Evolutionary conservation across 2,113 vertebrate genomes (phyloP), one percentile per base, ranked within the genome.

Genomic region (Cichladusa arquata): DNA sequence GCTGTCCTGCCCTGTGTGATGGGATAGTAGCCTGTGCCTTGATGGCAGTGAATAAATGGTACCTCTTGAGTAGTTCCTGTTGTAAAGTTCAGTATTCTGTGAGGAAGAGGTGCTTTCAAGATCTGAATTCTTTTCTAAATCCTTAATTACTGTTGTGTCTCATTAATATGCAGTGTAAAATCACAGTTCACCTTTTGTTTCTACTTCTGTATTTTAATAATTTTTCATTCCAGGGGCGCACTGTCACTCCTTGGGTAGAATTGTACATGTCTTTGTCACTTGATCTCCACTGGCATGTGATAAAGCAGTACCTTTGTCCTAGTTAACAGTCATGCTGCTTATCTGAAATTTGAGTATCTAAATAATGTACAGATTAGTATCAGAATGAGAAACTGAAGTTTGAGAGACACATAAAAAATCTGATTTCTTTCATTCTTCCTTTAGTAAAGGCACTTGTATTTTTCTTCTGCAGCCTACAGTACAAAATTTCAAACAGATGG

Each of bases 401-500:
- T 70, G 60, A 81, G 29, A 70, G 1, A 65, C 5, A 19, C 14
- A 10, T 36, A 44, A 78, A 80, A 69, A 81, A 53, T 60, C 8
- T 1, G 0, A 16, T 71, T 40, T 87, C 25, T 51, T 60, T 60
- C 17, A 3, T 87, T 81, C 20, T 86, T 13, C 40, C 62, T 89
- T 85, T 44, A 61, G n/a, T 67, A 73, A 88, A 15, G 33, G 25
- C 31, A 3, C 88, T 74, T 91, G 13, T 44, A 18, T 89, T 79
- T 77, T 57, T 44, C 24, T 85, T 86, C 73, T 93, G 26, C 22
- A 82, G 38, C 64, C 47, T 81, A 31, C 34, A 78, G 47, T 62
- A 47, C 38, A 92, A 89, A 95, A 94, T 95, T 92, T 61, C 57
- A 90, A 95, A 83, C 86, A 95, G 90, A 93, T 95, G 95, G 58